Evolutionary conservation across 2,113 vertebrate species (phyloP), one percentile per base, ranked within the genome.

Genomic region (Urocolius indicus): DNA sequence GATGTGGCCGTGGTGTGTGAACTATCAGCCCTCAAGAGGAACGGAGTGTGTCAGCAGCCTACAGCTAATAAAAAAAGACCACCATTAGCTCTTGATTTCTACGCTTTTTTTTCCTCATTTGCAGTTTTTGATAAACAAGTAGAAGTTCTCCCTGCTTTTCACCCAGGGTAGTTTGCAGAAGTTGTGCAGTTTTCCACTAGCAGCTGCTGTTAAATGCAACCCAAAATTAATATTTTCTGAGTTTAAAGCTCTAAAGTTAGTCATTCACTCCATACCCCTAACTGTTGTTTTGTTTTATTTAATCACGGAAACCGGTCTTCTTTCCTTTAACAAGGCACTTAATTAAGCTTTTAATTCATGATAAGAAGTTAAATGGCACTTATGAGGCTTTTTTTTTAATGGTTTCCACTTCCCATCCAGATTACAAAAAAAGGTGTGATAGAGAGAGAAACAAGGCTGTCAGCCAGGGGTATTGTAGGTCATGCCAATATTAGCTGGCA

Each of bases 271-370:
- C 90, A 27, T 97, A 97, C 96, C 95, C 95, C 76, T 97, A 95
- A 95, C 96, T 96, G 95, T 97, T 98, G 97, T 97, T 98, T 97
- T 97, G 94, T 97, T 97, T 95, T 97, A 98, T 97, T 97, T 98
- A 98, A 97, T 97, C 96, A 96, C 24, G 92, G 96, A 97, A 98
- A 94, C 89, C 67, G 62, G 93, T 93, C 96, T 97, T 97, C 92
- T 93, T 96, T 97, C 96, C 95, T 98, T 96, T 96, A 97, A 97
- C 89, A 93, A 92, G 94, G 81, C 94, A 90, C 95, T 97, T 98
- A 98, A 98, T 98, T 98, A 98, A 98, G 97, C 90, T 97, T 98
- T 97, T 97, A 97, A 98, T 98, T 98, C 95, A 96, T 97, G 94
- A 97, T 97, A 98, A 98, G 97, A 97, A 97, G 96, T 97, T 97